A percentile compares a stretch with the other conserved stretches of the same genome.
Conservation (phyloP, 2,888 invertebrate genomes). For the Mantis religiosa region DNA sequence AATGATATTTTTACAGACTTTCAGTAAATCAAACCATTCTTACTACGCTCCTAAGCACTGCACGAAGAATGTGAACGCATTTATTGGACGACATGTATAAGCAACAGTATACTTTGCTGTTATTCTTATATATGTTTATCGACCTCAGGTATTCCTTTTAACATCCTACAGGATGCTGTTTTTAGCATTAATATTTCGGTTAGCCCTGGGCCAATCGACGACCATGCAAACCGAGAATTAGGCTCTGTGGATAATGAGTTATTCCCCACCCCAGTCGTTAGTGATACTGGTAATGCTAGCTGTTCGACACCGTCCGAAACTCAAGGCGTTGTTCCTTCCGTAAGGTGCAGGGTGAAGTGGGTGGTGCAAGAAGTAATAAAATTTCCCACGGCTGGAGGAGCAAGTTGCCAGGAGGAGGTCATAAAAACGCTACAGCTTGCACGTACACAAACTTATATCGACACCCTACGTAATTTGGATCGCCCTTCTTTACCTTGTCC, state of each 20-base stretch:
- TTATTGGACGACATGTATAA: no score
- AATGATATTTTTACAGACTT: no score
- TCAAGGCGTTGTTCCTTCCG: neutral
- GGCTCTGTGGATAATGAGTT: neutral
- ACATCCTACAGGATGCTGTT: neutral
- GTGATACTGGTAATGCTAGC: no score
- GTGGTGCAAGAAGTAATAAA: neutral
- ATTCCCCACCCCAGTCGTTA: neutral
- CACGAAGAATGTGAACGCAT: no score
- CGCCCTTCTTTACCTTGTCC: neutral
- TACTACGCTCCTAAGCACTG: no score
- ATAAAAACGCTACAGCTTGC: constrained; percentile 2
- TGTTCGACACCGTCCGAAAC: neutral
- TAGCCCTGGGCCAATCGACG: neutral
- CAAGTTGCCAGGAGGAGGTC: neutral
- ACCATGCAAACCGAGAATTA: neutral
- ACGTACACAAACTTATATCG: neutral
- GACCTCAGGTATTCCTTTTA: no score
- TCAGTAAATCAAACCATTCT: no score
- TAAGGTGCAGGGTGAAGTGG: neutral
- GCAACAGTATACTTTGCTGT: no score
- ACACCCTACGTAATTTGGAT: neutral
- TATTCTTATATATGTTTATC: no score
- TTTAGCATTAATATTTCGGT: neutral
- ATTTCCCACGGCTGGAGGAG: neutral